phyloP scores from a whole-genome alignment of 2,888 invertebrate species.

The Galerucella nymphaeae region DNA sequence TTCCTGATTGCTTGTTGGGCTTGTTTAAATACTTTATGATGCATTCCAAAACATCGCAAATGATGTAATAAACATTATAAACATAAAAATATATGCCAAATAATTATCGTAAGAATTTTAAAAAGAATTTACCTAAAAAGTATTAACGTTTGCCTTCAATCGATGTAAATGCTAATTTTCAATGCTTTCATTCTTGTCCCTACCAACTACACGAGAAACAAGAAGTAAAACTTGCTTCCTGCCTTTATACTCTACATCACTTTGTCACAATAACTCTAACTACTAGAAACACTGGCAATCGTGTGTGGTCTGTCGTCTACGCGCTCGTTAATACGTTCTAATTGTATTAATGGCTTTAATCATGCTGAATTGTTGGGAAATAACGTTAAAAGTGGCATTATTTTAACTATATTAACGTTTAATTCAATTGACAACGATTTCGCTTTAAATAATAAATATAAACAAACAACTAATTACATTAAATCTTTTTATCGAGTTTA shows the following conservation, averaged over 20 bases:
- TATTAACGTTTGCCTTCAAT: constrained; percentile 4
- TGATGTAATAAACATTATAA: too few relatives aligned
- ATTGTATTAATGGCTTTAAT: constrained; percentile 48
- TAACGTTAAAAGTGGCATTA: constrained; percentile 42
- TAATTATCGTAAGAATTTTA: not conserved
- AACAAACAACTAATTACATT: too few relatives aligned
- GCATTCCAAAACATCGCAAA: too few relatives aligned
- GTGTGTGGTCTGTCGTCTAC: constrained; percentile 55
- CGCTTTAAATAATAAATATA: too few relatives aligned
- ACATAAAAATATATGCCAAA: too few relatives aligned
- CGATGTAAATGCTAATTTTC: constrained; percentile 43
- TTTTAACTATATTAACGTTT: constrained; percentile 26
- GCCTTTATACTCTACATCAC: constrained; percentile 48
- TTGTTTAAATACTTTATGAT: too few relatives aligned
- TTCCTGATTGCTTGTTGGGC: too few relatives aligned
- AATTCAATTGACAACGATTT: not conserved
- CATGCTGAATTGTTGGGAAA: constrained; percentile 40
- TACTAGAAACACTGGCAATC: constrained; percentile 50
- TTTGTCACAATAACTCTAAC: constrained; percentile 53
- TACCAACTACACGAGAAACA: constrained; percentile 16
- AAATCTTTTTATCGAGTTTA: too few relatives aligned
- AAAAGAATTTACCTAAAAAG: not conserved
- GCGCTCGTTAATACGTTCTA: constrained; percentile 45
- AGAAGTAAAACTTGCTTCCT: constrained; percentile 38
- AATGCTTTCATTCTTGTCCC: constrained; percentile 39